Evolutionary conservation across 2,113 vertebrate genomes (phyloP).

Genomic region (Hydrochoerus hydrochaeris): DNA sequence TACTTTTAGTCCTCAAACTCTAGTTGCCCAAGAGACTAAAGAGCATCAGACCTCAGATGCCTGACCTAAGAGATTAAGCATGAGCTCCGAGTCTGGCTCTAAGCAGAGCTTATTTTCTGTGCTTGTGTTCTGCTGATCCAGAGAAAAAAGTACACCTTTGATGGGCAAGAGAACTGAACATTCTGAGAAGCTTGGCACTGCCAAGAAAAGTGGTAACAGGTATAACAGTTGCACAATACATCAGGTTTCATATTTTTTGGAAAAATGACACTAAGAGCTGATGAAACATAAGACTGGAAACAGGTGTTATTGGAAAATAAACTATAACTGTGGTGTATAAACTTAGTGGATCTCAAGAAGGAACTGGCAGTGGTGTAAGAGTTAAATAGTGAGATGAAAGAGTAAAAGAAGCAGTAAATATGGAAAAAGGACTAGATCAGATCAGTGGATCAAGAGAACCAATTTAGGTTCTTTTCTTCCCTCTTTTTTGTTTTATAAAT

Average conservation of each 20-base stretch:
- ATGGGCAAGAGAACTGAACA: background rate
- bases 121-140: background rate
- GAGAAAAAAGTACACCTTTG: background rate
- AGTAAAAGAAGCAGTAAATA: background rate
- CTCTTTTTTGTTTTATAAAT: background rate
- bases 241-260: background rate
- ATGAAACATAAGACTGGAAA: background rate
- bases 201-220: background rate
- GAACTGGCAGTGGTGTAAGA: background rate
- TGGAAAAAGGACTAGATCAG: background rate
- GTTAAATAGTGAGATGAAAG: background rate
- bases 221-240: background rate
- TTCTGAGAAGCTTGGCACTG: background rate
- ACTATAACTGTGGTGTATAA: background rate
- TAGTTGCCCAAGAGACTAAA: background rate
- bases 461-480: background rate
- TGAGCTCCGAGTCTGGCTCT: background rate
- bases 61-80: background rate
- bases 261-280: background rate
- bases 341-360: background rate
- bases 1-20: background rate
- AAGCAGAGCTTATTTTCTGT: background rate
- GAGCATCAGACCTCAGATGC: background rate
- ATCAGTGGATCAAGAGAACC: background rate
- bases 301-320: background rate